Evolutionary conservation across 2,888 invertebrate genomes (phyloP).

Genomic region (Lasius fuliginosus): DNA sequence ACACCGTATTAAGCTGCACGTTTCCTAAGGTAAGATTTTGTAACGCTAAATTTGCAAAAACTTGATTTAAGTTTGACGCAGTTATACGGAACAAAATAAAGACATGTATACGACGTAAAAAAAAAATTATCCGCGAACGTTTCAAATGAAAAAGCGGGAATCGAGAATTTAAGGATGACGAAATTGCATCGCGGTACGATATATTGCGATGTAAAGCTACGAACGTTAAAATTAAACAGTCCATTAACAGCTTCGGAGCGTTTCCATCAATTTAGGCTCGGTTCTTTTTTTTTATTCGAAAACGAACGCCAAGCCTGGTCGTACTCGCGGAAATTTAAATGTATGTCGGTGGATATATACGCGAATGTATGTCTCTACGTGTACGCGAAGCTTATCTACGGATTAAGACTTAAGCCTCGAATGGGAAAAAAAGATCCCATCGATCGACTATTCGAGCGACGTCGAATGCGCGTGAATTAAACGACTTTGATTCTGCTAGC

Average conservation of each 20-base stretch:
- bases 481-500: conserved; percentile 16
- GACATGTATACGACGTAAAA: background rate
- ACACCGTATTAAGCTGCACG: background rate
- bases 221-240: conserved; percentile 51
- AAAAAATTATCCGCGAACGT: background rate
- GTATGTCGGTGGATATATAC: conserved; percentile 27
- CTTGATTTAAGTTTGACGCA: background rate
- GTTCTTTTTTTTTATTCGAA: conserved; percentile 25
- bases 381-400: conserved; percentile 54
- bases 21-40: conserved; percentile 25
- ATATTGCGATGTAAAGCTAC: conserved; percentile 9
- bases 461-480: conserved; percentile 33
- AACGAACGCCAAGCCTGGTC: conserved; percentile 9
- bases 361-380: conserved; percentile 40
- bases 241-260: conserved; percentile 40
- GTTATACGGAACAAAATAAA: background rate
- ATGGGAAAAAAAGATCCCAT: conserved; percentile 49
- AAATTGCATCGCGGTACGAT: background rate
- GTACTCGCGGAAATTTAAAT: conserved; percentile 49
- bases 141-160: conserved; percentile 2
- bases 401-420: conserved; percentile 57
- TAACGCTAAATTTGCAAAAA: background rate
- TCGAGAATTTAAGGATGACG: conserved; percentile 28
- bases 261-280: conserved; percentile 53
- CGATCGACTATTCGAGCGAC: conserved; percentile 43